Conservation (phyloP, 2,797 vertebrate species). For the Pangasius macronema region DNA sequence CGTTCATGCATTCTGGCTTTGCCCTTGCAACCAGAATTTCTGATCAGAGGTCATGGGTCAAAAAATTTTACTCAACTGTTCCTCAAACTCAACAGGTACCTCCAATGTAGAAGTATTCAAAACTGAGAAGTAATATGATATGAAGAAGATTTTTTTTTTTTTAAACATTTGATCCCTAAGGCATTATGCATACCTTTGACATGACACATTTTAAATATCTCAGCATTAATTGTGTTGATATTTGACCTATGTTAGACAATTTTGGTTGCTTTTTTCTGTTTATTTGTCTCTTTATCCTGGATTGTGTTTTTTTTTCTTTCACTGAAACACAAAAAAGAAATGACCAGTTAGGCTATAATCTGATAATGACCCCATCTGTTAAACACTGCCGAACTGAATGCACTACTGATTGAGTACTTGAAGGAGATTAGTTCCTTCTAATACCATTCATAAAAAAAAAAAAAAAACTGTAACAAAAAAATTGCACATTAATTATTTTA, state of each 20-base stretch:
- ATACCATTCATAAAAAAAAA: neutral
- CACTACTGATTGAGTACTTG: neutral
- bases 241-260: neutral
- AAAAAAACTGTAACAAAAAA: neutral
- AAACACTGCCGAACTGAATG: neutral
- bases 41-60: neutral
- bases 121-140: neutral
- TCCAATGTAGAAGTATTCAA: too few relatives aligned
- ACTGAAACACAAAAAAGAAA: neutral
- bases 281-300: neutral
- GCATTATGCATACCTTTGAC: neutral
- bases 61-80: too few relatives aligned
- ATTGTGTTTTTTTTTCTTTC: neutral
- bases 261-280: neutral
- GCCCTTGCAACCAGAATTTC: neutral
- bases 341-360: neutral
- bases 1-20: neutral
- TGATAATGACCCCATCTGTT: neutral
- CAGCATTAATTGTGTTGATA: neutral
- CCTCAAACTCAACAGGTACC: too few relatives aligned
- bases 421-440: neutral
- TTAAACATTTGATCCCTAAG: neutral
- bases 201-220: neutral
- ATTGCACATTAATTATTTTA: neutral
- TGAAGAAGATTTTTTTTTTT: neutral